Evolutionary conservation across 2,888 invertebrate genomes (phyloP).

Genomic region (Amphimallon solstitiale): DNA sequence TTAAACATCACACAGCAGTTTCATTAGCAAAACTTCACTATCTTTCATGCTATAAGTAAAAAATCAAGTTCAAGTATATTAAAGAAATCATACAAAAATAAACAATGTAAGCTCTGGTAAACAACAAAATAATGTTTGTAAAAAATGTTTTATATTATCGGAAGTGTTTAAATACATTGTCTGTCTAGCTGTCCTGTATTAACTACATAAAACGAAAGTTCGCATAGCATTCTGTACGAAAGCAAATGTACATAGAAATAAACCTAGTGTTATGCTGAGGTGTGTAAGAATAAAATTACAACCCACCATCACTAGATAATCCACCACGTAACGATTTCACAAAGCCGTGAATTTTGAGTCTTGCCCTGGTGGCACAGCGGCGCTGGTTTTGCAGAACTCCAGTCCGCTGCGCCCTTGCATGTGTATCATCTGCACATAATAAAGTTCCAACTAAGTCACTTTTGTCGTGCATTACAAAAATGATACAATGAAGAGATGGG

Average conservation of each 20-base stretch:
- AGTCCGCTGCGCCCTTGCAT: constrained; percentile 63
- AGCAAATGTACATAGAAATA: constrained; percentile 30
- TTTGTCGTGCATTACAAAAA: not conserved
- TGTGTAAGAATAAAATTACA: constrained; percentile 49
- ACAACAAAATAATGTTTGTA: not conserved
- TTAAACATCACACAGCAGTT: too few relatives aligned
- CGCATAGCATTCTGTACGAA: not conserved
- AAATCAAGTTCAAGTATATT: not conserved
- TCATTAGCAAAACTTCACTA: not conserved
- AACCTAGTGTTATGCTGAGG: constrained; percentile 38
- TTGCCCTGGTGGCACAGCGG: constrained; percentile 72
- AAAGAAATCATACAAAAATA: not conserved
- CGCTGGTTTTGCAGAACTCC: constrained; percentile 63
- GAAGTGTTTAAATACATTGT: not conserved
- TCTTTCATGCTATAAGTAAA: not conserved
- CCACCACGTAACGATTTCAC: constrained; percentile 67
- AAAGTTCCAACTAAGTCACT: constrained; percentile 10
- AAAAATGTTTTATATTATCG: not conserved
- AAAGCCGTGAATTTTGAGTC: constrained; percentile 74
- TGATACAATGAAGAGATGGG: not conserved
- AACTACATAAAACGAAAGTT: not conserved
- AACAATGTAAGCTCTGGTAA: not conserved
- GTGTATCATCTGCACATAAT: constrained; percentile 35
- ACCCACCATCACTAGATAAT: constrained; percentile 61
- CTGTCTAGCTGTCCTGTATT: not conserved